Evolutionary conservation across 2,888 invertebrate species (phyloP).

Genomic region (Watsonalla cultraria): DNA sequence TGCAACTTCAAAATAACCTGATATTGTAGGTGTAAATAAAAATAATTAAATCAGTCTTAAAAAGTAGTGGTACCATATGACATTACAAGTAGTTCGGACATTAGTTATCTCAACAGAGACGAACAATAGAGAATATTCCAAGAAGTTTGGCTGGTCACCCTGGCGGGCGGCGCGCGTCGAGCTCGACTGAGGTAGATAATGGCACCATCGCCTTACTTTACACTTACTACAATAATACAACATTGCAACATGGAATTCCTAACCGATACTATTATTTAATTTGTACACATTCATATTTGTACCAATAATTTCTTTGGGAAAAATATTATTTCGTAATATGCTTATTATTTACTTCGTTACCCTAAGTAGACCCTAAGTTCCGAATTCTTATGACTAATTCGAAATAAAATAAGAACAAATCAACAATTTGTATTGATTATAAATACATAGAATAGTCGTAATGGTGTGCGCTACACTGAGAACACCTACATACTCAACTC

Average conservation of each 20-base stretch:
- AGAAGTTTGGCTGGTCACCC: constrained; percentile 72
- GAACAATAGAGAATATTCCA: constrained; percentile 61
- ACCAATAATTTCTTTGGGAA: constrained; percentile 77
- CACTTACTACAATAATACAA: constrained; percentile 68
- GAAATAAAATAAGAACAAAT: constrained; percentile 75
- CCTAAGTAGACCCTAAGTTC: constrained; percentile 56
- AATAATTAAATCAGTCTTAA: constrained; percentile 61
- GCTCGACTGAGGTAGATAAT: constrained; percentile 70
- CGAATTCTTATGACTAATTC: constrained; percentile 45
- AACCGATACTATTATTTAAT: constrained; percentile 60
- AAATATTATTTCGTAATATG: constrained; percentile 49
- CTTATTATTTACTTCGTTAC: constrained; percentile 42
- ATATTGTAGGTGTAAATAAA: constrained; percentile 15
- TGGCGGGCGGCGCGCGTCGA: constrained; percentile 45
- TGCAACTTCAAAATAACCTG: background rate
- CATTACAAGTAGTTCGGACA: constrained; percentile 21
- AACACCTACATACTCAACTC: constrained; percentile 48
- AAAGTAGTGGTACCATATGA: constrained; percentile 32
- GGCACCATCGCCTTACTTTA: constrained; percentile 60
- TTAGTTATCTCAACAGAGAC: constrained; percentile 47
- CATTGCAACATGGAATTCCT: constrained; percentile 71
- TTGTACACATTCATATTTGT: constrained; percentile 75
- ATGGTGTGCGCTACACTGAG: constrained; percentile 60
- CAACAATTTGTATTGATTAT: constrained; percentile 66
- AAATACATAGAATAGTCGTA: constrained; percentile 49